phyloP scores from a whole-genome alignment of 2,888 invertebrate species.

The Papilio gigon region DNA sequence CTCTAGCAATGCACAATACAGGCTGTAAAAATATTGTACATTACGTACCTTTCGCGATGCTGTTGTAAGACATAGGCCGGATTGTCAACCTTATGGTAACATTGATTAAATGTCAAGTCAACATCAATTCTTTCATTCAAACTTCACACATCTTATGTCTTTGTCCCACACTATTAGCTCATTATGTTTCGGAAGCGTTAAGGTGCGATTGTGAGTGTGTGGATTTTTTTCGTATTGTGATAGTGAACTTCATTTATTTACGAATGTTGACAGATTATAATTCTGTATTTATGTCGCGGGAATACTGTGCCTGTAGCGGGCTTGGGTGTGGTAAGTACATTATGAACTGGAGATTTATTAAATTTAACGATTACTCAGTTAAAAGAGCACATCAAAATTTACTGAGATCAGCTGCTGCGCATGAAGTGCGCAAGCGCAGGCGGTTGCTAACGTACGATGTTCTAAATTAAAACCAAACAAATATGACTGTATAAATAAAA shows the following conservation, averaged over 20 bases:
- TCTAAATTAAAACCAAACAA: background rate
- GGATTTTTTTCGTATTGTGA: background rate
- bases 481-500: background rate
- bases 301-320: background rate
- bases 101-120: too few species aligned
- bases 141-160: constrained; percentile 1
- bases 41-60: too few species aligned
- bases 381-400: background rate
- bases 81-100: too few species aligned
- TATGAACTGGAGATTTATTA: background rate
- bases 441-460: background rate
- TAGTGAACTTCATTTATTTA: background rate
- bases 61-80: too few species aligned
- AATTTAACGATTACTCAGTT: background rate
- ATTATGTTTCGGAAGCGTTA: background rate
- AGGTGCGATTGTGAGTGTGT: constrained; percentile 10
- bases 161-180: background rate
- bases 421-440: background rate
- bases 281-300: background rate
- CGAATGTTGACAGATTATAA: background rate
- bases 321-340: background rate
- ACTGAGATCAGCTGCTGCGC: constrained; percentile 8
- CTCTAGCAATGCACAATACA: too few species aligned
- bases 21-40: too few species aligned
- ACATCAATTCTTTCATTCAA: background rate